Evolutionary conservation across 2,797 vertebrate genomes (phyloP), one percentile per base, ranked within the genome.

Genomic region (Dendrocincla tyrannina): DNA sequence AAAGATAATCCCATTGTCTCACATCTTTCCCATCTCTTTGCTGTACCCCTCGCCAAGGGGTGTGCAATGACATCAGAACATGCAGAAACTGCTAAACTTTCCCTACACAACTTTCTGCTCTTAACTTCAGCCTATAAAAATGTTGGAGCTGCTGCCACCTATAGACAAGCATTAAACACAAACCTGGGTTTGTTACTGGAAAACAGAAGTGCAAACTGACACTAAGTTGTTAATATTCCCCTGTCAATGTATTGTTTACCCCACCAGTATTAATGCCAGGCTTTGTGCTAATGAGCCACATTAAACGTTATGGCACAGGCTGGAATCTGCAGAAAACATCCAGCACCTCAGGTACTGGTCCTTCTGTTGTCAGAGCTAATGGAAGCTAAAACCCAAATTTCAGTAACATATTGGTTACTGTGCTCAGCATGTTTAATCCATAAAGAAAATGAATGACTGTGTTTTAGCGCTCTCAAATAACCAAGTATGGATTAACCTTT

Each of bases 401-500:
- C 74, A 72, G 77, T 82, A 95, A 93, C 88, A 52, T 74, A 95
- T 80, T 66, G 83, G 84, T 91, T 96, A 93, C 84, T 95, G 49
- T 85, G 78, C 73, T 95, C 91, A 91, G 91, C 75, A 76, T 66
- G 85, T 66, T 88, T 56, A 49, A 97, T 97, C 77, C 81, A 72
- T 95, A 97, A 96, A 97, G 90, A 96, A 97, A 97, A 97, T 93
- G 9, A 97, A 95, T 97, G 89, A 72, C 82, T 63, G 20, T 84
- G 56, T 81, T 97, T 97, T 97, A 96, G 79, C 70, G 88, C 91
- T 94, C 91, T 95, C 95, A 95, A 97, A 97, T 96, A 97, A 95
- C 85, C 49, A 92, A 95, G 62, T 94, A 97, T 95, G 85, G 95
- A 97, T 98, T 97, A 96, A 93, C 79, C 95, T 97, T 96, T 97